Evolutionary conservation across 1,140 invertebrate genomes (phyloP), one percentile per base, ranked within the genome.

Genomic region (Zaprionus vittiger): DNA sequence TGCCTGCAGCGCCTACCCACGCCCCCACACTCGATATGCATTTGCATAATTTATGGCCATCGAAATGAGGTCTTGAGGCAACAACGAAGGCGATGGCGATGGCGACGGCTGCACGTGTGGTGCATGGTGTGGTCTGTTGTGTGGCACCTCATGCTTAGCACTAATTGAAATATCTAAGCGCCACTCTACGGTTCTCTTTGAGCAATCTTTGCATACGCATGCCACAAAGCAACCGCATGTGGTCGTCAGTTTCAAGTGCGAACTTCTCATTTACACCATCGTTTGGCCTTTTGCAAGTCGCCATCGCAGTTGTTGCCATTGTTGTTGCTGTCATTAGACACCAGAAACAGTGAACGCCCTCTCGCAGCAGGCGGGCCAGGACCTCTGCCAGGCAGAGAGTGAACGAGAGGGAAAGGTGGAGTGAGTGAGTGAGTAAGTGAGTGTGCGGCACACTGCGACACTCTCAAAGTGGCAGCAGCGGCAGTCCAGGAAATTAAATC

Each of bases 211-310:
- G 80, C 77, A 77, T 67, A 74, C 64, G 62, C 70, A 73, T 52
- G 41, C 62, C 60, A 66, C 64, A 60, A 78, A 76, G 70, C 62
- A 89, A 68, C 85, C 85, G 71, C 85, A 84, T 90, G 85, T 84
- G 85, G 85, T 84, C 81, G 26, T 37, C 52, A 54, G n/a, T 79
- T 59, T 75, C 22, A 78, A 82, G 79, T 77, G 61, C 63, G 75
- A 74, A 77, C 79, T 75, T 73, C 81, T 73, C 79, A 71, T 84
- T 90, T 79, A 80, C 75, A 77, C 55, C 57, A 66, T 44, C 71
- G 11, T 65, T 90, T 90, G 85, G 81, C 85, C 85, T 90, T 90
- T 90, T 87, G 83, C 73, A 71, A 80, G 83, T 87, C 79, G 84
- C 79, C 84, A 89, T 83, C 77, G 59, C 17, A 59, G 56, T 66